These are phyloP conservation scores for Calidris pygmaea DNA, from an alignment of 2,113 vertebrate genomes.

Conservation along the genomic window DNA sequence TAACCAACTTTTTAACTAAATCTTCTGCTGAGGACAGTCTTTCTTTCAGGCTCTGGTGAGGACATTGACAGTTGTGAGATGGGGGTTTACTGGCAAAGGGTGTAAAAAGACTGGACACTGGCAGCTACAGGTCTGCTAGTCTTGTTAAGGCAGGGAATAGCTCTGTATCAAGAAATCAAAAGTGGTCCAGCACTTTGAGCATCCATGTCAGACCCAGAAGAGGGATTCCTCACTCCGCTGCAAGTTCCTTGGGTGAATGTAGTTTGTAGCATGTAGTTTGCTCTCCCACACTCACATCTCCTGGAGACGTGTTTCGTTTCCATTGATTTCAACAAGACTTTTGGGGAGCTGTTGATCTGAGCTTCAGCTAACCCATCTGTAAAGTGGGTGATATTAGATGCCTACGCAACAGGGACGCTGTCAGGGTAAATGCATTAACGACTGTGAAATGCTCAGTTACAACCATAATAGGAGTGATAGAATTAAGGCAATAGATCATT, in stretches of 20 bases:
- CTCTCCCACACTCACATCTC: neutral
- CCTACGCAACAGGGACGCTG: slow-evolving; percentile 39
- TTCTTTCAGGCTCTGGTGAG: neutral
- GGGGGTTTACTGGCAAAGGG: neutral
- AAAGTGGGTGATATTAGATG: slow-evolving; percentile 55
- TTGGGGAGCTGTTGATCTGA: neutral
- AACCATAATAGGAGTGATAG: slow-evolving; percentile 57
- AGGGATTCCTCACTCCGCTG: neutral
- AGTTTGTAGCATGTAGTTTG: neutral
- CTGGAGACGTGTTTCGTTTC: neutral
- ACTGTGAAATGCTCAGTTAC: slow-evolving; percentile 60
- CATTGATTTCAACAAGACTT: neutral
- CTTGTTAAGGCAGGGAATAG: neutral
- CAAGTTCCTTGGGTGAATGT: neutral
- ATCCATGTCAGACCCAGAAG: neutral
- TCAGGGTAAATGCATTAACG: slow-evolving; percentile 45
- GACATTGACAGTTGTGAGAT: neutral
- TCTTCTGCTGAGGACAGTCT: neutral
- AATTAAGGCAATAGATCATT: slow-evolving; percentile 64
- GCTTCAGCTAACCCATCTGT: slow-evolving; percentile 37
- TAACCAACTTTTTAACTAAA: neutral
- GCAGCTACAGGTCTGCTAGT: neutral
- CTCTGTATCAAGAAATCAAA: neutral
- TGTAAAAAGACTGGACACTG: neutral
- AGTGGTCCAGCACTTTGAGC: neutral